Evolutionary conservation across 2,113 vertebrate species (phyloP), one percentile per base, ranked within the genome.

Genomic region (Dolichallabes microphthalmus): DNA sequence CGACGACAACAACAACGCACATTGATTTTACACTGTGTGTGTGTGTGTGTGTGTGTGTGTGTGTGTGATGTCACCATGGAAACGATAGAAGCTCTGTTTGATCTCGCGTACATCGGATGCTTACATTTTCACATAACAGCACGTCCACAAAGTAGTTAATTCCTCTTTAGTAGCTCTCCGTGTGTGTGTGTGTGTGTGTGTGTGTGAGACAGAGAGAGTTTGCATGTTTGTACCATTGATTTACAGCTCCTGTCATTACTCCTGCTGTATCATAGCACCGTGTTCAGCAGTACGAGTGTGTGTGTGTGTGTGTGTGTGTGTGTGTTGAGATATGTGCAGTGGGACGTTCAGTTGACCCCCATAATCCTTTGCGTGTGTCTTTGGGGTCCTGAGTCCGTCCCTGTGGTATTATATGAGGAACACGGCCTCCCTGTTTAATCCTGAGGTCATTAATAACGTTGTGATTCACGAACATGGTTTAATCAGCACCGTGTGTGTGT

Each of bases 261-360:
- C 89, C 86, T 61, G 89, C 88, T 83, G 94, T 96, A 96, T 94
- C 92, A 94, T 93, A 4, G 35, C 27, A 32, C 66, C 10, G n/a
- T 64, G 11, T 13, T 3, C 66, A 69, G 30, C 1, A 15, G 9
- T 68, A 68, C 13, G 12, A 19, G 32, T 35, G 4, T 71, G 68
- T 71, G 68, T 71, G 68, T 68, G 64, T 71, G 68, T 68, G 64
- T 61, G 25, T n/a, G 61, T 45, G 35, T 11, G 69, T 25, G 69
- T 27, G 39, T 3, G 20, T 10, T 11, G 12, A 10, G 7, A 6
- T 8, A 2, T 86, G 88, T 45, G 19, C 85, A 82, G 75, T 87
- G 84, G 87, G 90, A 92, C 82, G 6, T 71, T 15, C 89, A 86
- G 68, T 53, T 92, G 92, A 94, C 92, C 88, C 83, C 86, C 80